Percentiles rank a stretch among this genome's conserved stretches.
Evolutionary conservation across 2,113 vertebrate species (phyloP).

Genomic region (Serranochromis macrocephalus): DNA sequence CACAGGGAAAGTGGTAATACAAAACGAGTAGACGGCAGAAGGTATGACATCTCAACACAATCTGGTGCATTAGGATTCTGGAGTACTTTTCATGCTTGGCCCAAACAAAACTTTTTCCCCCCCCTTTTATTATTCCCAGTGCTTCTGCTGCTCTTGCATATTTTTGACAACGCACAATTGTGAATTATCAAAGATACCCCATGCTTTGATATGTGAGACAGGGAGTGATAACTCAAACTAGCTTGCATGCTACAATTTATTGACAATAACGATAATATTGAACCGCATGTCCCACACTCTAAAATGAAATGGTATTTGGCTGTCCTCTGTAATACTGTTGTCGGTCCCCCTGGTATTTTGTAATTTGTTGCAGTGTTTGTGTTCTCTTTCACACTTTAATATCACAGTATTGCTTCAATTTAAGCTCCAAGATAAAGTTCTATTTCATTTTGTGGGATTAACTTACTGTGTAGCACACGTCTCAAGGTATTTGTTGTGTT

Average conservation of each 20-base stretch:
- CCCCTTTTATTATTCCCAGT: not conserved
- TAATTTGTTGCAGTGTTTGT: conserved; percentile 74
- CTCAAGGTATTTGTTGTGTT: conserved; percentile 76
- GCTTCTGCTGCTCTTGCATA: not conserved
- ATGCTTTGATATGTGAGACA: not conserved
- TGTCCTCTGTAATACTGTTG: conserved; percentile 58
- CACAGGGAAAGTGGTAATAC: conserved; percentile 49
- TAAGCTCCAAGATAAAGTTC: conserved; percentile 70
- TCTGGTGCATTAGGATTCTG: not conserved
- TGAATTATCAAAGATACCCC: not conserved
- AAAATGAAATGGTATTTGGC: conserved; percentile 59
- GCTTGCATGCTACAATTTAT: conserved; percentile 41
- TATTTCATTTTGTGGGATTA: conserved; percentile 77
- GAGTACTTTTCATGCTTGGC: not conserved
- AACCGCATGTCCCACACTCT: conserved; percentile 29
- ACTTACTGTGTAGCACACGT: conserved; percentile 61
- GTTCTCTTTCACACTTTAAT: conserved; percentile 74
- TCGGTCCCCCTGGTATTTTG: conserved; percentile 64
- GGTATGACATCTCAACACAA: conserved; percentile 1
- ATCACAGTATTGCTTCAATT: conserved; percentile 75
- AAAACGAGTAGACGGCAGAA: conserved; percentile 27
- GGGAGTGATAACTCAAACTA: conserved; percentile 4
- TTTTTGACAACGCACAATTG: not conserved
- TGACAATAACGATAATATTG: conserved; percentile 51
- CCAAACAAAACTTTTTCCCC: not conserved